phyloP scores from a whole-genome alignment of 2,113 vertebrate genomes.

The Pterophyllum scalare region DNA sequence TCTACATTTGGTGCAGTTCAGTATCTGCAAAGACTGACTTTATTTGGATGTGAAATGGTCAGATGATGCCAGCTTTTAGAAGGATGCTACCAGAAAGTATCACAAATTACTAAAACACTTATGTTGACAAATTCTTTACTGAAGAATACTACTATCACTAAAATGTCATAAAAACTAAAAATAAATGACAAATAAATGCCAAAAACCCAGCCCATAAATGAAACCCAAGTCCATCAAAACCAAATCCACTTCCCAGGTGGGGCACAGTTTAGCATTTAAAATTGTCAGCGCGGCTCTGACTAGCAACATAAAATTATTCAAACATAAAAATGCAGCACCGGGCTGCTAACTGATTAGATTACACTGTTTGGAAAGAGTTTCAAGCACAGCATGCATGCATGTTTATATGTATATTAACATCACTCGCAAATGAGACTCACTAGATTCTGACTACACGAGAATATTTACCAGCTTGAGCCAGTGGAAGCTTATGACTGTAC shows the following conservation, averaged over 20 bases:
- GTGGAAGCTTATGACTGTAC: constrained; percentile 36
- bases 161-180: constrained; percentile 24
- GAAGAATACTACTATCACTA: constrained; percentile 12
- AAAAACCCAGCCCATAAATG: constrained; percentile 12
- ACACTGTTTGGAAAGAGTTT: background rate
- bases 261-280: constrained; percentile 39
- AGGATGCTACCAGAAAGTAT: background rate
- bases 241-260: constrained; percentile 29
- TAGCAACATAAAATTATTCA: background rate
- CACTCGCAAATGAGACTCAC: constrained; percentile 14
- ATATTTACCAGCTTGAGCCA: constrained; percentile 32
- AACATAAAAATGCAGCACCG: background rate
- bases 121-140: background rate
- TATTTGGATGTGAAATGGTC: background rate
- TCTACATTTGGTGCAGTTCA: background rate
- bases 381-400: background rate
- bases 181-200: constrained; percentile 23
- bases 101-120: background rate
- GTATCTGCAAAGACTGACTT: background rate
- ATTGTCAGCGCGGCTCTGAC: constrained; percentile 3
- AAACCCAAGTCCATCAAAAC: constrained; percentile 50
- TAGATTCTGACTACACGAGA: constrained; percentile 15
- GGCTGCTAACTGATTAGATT: background rate
- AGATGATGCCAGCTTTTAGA: background rate
- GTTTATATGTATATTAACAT: constrained; percentile 21